Evolutionary conservation across 2,113 vertebrate species (phyloP), one percentile per base, ranked within the genome.

Genomic region (Limnothrissa miodon): DNA sequence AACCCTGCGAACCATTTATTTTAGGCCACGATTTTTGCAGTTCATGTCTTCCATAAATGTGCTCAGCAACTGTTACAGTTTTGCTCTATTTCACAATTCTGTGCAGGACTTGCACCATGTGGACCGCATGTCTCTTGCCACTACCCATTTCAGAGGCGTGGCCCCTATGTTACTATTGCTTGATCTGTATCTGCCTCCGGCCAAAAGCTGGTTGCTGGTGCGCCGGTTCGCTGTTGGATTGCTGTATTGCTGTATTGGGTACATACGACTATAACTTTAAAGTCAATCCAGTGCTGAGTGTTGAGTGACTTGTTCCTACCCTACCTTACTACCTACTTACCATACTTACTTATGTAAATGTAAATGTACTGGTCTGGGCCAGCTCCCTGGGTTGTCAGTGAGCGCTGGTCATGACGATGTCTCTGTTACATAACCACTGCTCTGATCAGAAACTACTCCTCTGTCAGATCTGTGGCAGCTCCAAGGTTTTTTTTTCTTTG

Each of bases 1-100:
- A 46, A 74, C 82, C 79, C 45, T 80, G 82, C 42, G 17, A 70
- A 33, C 78, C 78, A 81, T 70, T 81, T 81, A 70, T 85, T 83
- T 83, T 80, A 66, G 59, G 78, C 81, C 59, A 48, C 78, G 33
- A 78, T 59, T 83, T n/a, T 84, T 56, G 42, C 45, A 66, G 1
- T 81, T 11, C 81, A 70, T 82, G 53, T 36, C 80, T 66, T 85
- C 46, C 15, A 80, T 78, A 78, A 82, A 80, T 46, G 56, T 78
- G 79, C 80, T 53, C 48, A 53, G 48, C 48, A 21, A 53, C 48
- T 59, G 81, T 46, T 51, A 78, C 53, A 11, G 62, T 45, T 21
- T 29, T 53, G 19, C 33, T 29, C 45, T 84, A 74, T 78, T 86
- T 42, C 53, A 19, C 78, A 82, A 48, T 48, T 78, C 81, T 25